Percentiles rank a stretch among this genome's conserved stretches.
These are phyloP conservation scores for Nanorana parkeri DNA, from an alignment of 2,113 vertebrate species.

Conservation along the genomic window DNA sequence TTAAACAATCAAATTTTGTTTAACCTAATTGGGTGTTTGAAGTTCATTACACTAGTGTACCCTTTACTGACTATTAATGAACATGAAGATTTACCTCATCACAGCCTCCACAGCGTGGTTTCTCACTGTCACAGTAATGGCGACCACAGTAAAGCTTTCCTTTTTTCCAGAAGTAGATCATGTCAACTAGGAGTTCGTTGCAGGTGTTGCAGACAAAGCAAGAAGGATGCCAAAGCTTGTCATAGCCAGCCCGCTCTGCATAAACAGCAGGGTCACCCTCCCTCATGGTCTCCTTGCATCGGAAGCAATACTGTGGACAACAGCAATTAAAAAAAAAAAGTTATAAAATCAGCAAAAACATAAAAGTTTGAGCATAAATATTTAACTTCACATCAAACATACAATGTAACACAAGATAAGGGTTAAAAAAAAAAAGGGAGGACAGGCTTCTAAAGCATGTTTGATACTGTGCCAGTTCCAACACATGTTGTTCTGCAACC, in stretches of 20 bases:
- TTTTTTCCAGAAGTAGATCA: conserved; percentile 99
- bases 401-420: neutral
- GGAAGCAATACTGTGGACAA: conserved; percentile 76
- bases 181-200: conserved; percentile 91
- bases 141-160: conserved; percentile 92
- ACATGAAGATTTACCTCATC: conserved; percentile 84
- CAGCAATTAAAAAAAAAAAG: neutral
- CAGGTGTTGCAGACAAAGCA: conserved; percentile 92
- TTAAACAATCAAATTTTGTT: too few species aligned
- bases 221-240: conserved; percentile 93
- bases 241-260: conserved; percentile 91
- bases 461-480: neutral
- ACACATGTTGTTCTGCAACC: conserved; percentile 20
- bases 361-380: neutral
- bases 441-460: neutral
- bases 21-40: too few species aligned
- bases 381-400: too few species aligned
- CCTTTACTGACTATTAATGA: neutral
- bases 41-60: too few species aligned
- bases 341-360: neutral
- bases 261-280: conserved; percentile 92
- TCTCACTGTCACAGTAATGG: conserved; percentile 98
- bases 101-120: conserved; percentile 92
- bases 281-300: conserved; percentile 85
- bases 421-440: neutral